These are phyloP conservation scores for Rhamphomyia laevipes DNA, from an alignment of 2,888 invertebrate genomes.

Conservation along the genomic window DNA sequence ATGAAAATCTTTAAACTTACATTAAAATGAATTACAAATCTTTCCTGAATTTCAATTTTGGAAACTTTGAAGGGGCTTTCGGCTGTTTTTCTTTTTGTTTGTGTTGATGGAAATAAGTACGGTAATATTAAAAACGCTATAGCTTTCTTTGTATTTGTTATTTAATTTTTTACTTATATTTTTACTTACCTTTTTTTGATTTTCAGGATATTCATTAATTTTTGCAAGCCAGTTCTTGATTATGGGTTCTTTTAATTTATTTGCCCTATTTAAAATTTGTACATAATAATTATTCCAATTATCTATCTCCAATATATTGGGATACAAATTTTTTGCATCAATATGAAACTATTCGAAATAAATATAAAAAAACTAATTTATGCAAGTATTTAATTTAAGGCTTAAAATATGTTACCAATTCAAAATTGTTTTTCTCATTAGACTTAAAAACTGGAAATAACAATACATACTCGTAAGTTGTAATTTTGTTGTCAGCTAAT, in stretches of 20 bases:
- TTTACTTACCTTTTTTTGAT: background rate
- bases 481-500: background rate
- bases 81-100: background rate
- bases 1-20: constrained; percentile 1
- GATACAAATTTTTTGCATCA: background rate
- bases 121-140: constrained; percentile 4
- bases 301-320: background rate
- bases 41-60: constrained; percentile 7
- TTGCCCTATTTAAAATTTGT: background rate
- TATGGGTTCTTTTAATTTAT: background rate
- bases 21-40: constrained; percentile 4
- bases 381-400: background rate
- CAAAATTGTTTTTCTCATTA: constrained; percentile 1
- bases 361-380: background rate
- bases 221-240: background rate
- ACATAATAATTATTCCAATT: background rate
- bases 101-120: constrained; percentile 6
- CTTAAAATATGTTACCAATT: background rate
- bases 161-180: background rate
- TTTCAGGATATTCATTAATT: background rate
- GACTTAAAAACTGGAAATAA: constrained; percentile 2
- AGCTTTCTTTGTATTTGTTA: constrained; percentile 1
- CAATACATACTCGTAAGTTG: background rate
- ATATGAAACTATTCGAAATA: background rate
- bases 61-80: constrained; percentile 2